A percentile compares a stretch with the other conserved stretches of the same genome.
These are phyloP conservation scores for Zaprionus nigranus DNA, from an alignment of 1,140 invertebrate genomes.

Conservation along the genomic window DNA sequence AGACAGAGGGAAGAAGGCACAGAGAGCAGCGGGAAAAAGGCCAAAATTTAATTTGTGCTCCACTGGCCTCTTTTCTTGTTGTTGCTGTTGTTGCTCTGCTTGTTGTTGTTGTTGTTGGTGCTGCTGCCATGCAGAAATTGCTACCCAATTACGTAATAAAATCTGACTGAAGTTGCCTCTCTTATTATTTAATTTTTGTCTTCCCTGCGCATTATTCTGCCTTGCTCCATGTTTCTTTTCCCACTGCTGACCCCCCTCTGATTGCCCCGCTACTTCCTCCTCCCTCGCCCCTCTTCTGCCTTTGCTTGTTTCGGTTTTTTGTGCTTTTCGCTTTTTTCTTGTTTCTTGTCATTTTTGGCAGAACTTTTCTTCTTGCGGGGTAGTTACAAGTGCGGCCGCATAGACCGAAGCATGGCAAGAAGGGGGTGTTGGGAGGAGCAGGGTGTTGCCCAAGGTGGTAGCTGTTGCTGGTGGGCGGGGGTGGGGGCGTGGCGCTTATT, in stretches of 20 bases:
- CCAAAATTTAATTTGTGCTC: slow-evolving; percentile 79
- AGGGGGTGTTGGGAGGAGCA: too few relatives aligned
- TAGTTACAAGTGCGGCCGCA: slow-evolving; percentile 6
- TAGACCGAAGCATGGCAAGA: background rate
- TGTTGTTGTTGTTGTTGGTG: slow-evolving; percentile 28
- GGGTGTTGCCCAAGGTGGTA: background rate
- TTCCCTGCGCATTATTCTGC: slow-evolving; percentile 37
- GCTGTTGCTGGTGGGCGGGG: background rate
- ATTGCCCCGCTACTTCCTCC: background rate
- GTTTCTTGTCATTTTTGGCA: slow-evolving; percentile 1
- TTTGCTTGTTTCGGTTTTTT: background rate
- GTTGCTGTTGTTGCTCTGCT: slow-evolving; percentile 24
- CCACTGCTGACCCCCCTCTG: background rate
- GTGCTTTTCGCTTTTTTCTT: background rate
- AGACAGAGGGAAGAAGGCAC: background rate
- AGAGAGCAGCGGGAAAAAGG: slow-evolving; percentile 47
- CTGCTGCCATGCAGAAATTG: slow-evolving; percentile 72
- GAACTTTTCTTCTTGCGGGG: background rate
- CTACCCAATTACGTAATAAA: slow-evolving; percentile 83
- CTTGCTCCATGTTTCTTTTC: too few relatives aligned
- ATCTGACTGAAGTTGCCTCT: slow-evolving; percentile 81
- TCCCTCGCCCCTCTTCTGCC: background rate
- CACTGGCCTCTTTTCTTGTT: slow-evolving; percentile 58
- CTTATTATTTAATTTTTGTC: slow-evolving; percentile 82
- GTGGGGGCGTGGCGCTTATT: slow-evolving; percentile 67